Conservation (phyloP, 1,140 invertebrate species). For the Maniola jurtina region DNA sequence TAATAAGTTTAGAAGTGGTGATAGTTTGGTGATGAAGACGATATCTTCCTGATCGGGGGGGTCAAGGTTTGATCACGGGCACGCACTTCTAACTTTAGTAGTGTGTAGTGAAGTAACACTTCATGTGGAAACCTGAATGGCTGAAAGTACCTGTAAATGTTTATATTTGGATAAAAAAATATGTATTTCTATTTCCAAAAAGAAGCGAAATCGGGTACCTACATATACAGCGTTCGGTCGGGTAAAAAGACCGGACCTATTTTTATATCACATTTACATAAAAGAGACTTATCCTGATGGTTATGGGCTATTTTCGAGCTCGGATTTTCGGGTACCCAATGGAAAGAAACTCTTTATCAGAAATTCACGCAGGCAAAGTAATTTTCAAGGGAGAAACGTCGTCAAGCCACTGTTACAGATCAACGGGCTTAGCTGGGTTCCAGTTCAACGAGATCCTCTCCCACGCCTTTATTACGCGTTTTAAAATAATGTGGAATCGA, state of each 20-base stretch:
- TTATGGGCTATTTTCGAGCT: constrained; percentile 25
- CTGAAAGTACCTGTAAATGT: no score
- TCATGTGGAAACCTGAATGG: no score
- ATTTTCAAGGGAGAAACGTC: constrained; percentile 28
- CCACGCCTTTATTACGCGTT: constrained; percentile 29
- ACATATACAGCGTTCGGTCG: not conserved
- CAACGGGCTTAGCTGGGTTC: constrained; percentile 33
- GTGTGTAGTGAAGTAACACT: no score
- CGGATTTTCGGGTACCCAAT: constrained; percentile 24
- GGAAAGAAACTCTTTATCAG: constrained; percentile 26
- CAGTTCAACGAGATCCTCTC: constrained; percentile 27
- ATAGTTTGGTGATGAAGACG: no score
- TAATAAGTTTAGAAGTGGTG: no score
- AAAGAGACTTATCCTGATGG: constrained; percentile 21
- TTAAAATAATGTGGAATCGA: constrained; percentile 21
- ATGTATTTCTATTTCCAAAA: not conserved
- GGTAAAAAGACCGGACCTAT: constrained; percentile 10
- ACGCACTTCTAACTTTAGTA: no score
- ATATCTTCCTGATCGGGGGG: no score
- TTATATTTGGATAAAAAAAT: no score
- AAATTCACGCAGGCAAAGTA: constrained; percentile 24
- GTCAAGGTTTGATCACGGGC: no score
- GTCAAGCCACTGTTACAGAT: constrained; percentile 28
- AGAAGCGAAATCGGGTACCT: not conserved
- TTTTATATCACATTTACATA: constrained; percentile 23